Evolutionary conservation across 2,888 invertebrate genomes (phyloP), one percentile per base, ranked within the genome.

Genomic region (Drosophila anomelani): DNA sequence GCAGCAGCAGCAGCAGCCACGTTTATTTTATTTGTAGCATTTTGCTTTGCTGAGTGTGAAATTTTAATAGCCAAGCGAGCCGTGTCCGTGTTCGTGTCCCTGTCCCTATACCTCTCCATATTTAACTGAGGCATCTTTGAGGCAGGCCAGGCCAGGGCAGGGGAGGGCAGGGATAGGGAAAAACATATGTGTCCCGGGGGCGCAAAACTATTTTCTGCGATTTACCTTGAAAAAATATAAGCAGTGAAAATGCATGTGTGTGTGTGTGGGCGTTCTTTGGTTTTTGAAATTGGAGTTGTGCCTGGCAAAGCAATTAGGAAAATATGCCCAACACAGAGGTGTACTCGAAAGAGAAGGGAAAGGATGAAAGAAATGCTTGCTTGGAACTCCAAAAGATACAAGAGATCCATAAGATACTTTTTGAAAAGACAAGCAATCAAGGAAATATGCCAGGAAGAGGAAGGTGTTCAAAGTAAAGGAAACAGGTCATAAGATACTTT

Each of bases 31-130:
- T 85, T 88, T 88, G 85, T 89, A 81, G 85, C 85, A 84, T 88
- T 77, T 88, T 77, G 84, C 81, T 78, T 85, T 85, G 84, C 84
- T 79, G 87, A 85, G 85, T 86, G 89, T 89, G 89, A 89, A 89
- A 89, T 88, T 86, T 86, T 89, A 89, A 86, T 89, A 86, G 89
- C 88, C 85, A 85, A 81, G 85, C 86, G 89, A 89, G 85, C 82
- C 85, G 80, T 89, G 85, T 85, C 89, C 86, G 75, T 80, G 75
- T 64, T 66, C 72, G 54, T 75, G 72, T 73, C 73, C 75, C 57
- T 73, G 57, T 62, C 61, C 63, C 23, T 23, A 23, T 23, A 23
- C 15, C n/a, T n/a, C 39, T 39, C 39, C n/a, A n/a, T 38, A n/a
- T 38, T 38, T 7, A 38, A 38, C 38, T 39, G 32, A 53, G 20